Conservation (phyloP, 2,888 invertebrate genomes). For the Phyllotreta striolata region DNA sequence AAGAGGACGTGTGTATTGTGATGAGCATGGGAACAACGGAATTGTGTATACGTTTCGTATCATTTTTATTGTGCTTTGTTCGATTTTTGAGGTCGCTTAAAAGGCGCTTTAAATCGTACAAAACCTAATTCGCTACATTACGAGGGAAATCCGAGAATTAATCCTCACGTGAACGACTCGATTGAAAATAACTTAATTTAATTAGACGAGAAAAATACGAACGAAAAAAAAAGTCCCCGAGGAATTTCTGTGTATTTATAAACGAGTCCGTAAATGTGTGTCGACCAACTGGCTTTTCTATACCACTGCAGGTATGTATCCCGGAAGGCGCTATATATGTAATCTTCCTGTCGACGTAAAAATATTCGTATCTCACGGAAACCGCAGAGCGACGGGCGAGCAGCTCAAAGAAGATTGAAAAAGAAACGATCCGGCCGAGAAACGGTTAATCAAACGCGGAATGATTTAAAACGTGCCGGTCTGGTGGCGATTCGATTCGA, state of each 20-base stretch:
- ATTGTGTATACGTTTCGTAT: too few relatives aligned
- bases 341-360: conserved; percentile 9
- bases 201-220: too few relatives aligned
- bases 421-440: conserved; percentile 7
- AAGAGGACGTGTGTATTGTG: too few relatives aligned
- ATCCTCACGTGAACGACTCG: too few relatives aligned
- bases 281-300: conserved; percentile 6
- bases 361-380: conserved; percentile 24
- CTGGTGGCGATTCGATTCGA: background rate
- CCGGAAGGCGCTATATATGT: conserved; percentile 11
- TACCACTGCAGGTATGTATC: background rate
- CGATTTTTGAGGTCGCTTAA: too few relatives aligned
- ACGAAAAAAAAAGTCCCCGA: background rate
- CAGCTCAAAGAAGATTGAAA: conserved; percentile 2
- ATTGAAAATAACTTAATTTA: too few relatives aligned
- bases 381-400: conserved; percentile 16
- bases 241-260: background rate
- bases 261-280: background rate
- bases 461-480: conserved; percentile 7
- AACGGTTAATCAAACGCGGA: conserved; percentile 18
- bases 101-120: too few relatives aligned
- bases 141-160: too few relatives aligned
- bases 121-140: too few relatives aligned
- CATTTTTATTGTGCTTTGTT: too few relatives aligned
- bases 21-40: too few relatives aligned